Conservation (phyloP, 2,113 vertebrate species). For the Lepidothrix coronata region DNA sequence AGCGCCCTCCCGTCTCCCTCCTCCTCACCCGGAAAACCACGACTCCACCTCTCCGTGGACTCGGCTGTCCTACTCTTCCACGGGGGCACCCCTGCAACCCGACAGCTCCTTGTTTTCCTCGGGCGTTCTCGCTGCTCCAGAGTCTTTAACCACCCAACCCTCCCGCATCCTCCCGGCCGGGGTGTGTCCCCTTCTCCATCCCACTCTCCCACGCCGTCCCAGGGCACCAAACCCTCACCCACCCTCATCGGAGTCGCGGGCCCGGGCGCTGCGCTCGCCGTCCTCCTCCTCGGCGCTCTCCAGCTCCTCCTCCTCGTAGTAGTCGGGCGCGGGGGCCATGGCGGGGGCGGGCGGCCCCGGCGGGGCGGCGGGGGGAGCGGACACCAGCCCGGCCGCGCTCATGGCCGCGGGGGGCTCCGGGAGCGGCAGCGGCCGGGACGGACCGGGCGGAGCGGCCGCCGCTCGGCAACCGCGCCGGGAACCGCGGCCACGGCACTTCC, state of each 20-base stretch:
- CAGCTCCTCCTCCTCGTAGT: conserved; percentile 93
- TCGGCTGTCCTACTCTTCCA: rapidly evolving
- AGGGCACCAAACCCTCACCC: not conserved
- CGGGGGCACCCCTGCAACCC: not conserved
- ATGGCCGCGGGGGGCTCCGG: conserved; percentile 57
- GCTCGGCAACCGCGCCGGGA: not conserved
- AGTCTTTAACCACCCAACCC: not conserved
- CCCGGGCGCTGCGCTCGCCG: conserved; percentile 91
- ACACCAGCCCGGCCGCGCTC: conserved; percentile 85
- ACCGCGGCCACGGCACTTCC: not conserved
- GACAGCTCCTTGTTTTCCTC: rapidly evolving
- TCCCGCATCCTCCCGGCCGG: not conserved
- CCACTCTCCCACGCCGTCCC: not conserved
- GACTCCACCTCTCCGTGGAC: rapidly evolving
- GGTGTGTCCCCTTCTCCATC: too few species aligned
- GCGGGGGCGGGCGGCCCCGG: conserved; percentile 76
- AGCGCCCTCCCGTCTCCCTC: too few species aligned
- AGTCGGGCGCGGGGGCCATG: conserved; percentile 80
- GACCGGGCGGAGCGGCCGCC: not conserved
- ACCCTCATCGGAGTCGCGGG: conserved; percentile 94
- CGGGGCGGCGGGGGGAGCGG: conserved; percentile 69
- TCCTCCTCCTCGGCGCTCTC: conserved; percentile 93
- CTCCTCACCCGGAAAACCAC: not conserved
- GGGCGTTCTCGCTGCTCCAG: not conserved
- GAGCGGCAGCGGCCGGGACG: too few species aligned